Evolutionary conservation across 2,797 vertebrate genomes (phyloP).

Genomic region (Chaunax sp.): DNA sequence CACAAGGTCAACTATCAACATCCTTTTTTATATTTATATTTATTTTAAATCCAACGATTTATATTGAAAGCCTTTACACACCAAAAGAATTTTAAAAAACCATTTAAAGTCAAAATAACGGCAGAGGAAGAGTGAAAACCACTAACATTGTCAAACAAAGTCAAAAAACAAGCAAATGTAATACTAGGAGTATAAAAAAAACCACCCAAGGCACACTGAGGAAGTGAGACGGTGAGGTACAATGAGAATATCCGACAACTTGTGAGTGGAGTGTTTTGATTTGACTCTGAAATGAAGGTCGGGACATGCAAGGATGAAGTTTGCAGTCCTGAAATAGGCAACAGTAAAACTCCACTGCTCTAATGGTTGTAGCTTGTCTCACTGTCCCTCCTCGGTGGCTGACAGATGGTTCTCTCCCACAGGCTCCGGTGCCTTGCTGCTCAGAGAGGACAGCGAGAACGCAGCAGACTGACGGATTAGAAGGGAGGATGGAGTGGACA

Average conservation of each 20-base stretch:
- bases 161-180: no score
- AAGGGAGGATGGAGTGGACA: constrained; percentile 34
- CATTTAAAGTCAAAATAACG: no score
- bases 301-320: constrained; percentile 29
- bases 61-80: no score
- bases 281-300: constrained; percentile 41
- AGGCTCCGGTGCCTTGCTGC: constrained; percentile 50
- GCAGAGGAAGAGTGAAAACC: constrained; percentile 7
- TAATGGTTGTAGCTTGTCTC: constrained; percentile 66
- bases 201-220: constrained; percentile 26
- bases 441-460: constrained; percentile 44
- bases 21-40: no score
- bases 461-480: constrained; percentile 48
- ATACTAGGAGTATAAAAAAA: constrained; percentile 28
- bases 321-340: constrained; percentile 40
- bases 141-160: constrained; percentile 24
- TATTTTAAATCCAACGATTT: no score
- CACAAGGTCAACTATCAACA: no score
- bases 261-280: constrained; percentile 56
- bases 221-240: constrained; percentile 39
- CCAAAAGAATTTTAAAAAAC: no score
- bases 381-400: constrained; percentile 43
- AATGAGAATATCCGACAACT: constrained; percentile 43
- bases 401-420: constrained; percentile 68
- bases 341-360: constrained; percentile 70